phyloP scores from a whole-genome alignment of 2,797 vertebrate species.

The Chelidonichthys spinosus region DNA sequence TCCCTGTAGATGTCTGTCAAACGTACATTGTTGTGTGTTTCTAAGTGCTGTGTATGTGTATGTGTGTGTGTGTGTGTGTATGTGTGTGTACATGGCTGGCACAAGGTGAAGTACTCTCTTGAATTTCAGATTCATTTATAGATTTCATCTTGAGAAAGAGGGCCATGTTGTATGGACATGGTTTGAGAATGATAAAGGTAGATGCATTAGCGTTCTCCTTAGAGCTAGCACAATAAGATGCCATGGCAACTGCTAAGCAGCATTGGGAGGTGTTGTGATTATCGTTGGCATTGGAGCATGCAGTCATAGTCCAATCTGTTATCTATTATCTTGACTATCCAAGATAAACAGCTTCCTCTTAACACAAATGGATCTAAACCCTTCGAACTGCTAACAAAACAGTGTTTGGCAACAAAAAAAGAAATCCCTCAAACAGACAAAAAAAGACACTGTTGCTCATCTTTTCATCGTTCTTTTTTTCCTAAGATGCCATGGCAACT shows the following conservation, averaged over 20 bases:
- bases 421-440: slow-evolving; percentile 35
- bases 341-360: slow-evolving; percentile 70
- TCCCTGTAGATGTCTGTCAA: slow-evolving; percentile 77
- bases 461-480: slow-evolving; percentile 28
- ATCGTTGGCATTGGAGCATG: slow-evolving; percentile 73
- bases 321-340: slow-evolving; percentile 69
- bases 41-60: slow-evolving; percentile 83
- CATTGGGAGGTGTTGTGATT: slow-evolving; percentile 76
- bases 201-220: slow-evolving; percentile 84
- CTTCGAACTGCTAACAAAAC: slow-evolving; percentile 66
- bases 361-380: slow-evolving; percentile 59
- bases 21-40: slow-evolving; percentile 77
- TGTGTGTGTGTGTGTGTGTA: slow-evolving; percentile 33
- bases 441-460: slow-evolving; percentile 66
- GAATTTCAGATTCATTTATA: slow-evolving; percentile 91
- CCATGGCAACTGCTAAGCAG: slow-evolving; percentile 86
- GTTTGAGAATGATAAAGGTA: slow-evolving; percentile 91
- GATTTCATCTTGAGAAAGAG: slow-evolving; percentile 90
- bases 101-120: slow-evolving; percentile 90
- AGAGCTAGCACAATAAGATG: slow-evolving; percentile 86
- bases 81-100: slow-evolving; percentile 84
- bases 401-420: slow-evolving; percentile 51
- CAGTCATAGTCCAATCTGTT: slow-evolving; percentile 73
- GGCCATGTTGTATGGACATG: slow-evolving; percentile 90
- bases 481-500: slow-evolving; percentile 86